A percentile compares a stretch with the other conserved stretches of the same genome.
Conservation (phyloP, 2,888 invertebrate species). For the Timandra comae region DNA sequence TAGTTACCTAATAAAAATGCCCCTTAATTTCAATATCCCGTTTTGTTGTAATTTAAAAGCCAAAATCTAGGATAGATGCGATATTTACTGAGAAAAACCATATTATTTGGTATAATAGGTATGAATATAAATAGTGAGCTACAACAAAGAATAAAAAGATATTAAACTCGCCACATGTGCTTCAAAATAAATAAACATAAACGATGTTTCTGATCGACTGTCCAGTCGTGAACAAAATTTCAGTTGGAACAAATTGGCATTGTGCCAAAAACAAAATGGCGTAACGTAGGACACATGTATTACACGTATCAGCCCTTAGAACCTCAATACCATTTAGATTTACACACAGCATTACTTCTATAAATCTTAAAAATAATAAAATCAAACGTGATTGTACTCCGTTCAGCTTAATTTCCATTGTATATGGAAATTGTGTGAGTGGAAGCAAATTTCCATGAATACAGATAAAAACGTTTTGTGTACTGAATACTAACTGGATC, state of each 20-base stretch:
- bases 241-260: conserved; percentile 36
- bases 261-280: conserved; percentile 45
- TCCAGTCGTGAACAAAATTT: conserved; percentile 24
- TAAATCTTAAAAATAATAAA: conserved; percentile 9
- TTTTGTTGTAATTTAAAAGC: too few relatives aligned
- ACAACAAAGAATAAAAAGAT: neutral
- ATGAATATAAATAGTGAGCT: too few relatives aligned
- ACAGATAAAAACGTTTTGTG: conserved; percentile 12
- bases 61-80: too few relatives aligned
- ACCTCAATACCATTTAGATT: conserved; percentile 11
- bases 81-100: too few relatives aligned
- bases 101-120: too few relatives aligned
- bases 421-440: conserved; percentile 12
- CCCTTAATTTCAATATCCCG: too few relatives aligned
- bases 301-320: conserved; percentile 27
- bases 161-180: conserved; percentile 9
- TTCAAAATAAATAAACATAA: conserved; percentile 21
- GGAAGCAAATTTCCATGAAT: conserved; percentile 14
- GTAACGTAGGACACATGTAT: conserved; percentile 32
- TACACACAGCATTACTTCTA: conserved; percentile 1
- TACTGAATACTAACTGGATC: conserved; percentile 29
- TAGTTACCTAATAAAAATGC: too few relatives aligned
- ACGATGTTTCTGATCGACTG: conserved; percentile 27
- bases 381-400: conserved; percentile 3
- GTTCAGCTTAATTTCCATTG: conserved; percentile 11